Conservation (phyloP, 2,113 vertebrate genomes). For the Anarhynchus alexandrinus region DNA sequence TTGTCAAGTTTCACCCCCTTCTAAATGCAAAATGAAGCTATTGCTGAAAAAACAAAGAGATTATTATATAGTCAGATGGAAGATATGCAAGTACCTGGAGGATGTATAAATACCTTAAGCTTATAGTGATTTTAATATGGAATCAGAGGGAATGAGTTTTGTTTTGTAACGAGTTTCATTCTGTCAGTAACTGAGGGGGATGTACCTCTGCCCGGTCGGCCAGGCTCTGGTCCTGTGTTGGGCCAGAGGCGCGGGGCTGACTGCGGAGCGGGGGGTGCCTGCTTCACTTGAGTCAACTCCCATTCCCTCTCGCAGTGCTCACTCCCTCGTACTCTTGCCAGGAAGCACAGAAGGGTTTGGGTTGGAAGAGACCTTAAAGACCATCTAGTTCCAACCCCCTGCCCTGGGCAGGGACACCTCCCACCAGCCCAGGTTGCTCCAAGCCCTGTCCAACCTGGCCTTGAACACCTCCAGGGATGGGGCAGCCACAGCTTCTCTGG, state of each 20-base stretch:
- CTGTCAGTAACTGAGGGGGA: no score
- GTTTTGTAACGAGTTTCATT: neutral
- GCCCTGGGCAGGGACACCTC: no score
- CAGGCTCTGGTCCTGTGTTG: fast-evolving
- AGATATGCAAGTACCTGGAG: neutral
- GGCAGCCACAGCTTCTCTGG: no score
- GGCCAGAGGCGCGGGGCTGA: neutral
- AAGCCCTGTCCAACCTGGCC: no score
- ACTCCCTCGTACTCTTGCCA: neutral
- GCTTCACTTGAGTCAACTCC: neutral
- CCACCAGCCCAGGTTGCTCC: no score
- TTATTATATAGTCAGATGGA: neutral
- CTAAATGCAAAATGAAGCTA: neutral
- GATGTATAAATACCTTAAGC: neutral
- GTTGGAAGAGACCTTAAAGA: no score
- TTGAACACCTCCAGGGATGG: no score
- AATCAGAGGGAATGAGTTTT: neutral
- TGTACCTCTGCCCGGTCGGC: fast-evolving
- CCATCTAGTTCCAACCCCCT: no score
- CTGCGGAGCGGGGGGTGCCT: neutral
- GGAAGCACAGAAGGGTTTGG: neutral
- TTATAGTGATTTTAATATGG: neutral
- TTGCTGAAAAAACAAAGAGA: neutral
- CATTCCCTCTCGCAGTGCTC: neutral
- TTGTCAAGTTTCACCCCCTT: neutral